Percentiles rank a stretch among this genome's conserved stretches.
Evolutionary conservation across 2,888 invertebrate genomes (phyloP).

Genomic region (Himalopsyche tibetana): DNA sequence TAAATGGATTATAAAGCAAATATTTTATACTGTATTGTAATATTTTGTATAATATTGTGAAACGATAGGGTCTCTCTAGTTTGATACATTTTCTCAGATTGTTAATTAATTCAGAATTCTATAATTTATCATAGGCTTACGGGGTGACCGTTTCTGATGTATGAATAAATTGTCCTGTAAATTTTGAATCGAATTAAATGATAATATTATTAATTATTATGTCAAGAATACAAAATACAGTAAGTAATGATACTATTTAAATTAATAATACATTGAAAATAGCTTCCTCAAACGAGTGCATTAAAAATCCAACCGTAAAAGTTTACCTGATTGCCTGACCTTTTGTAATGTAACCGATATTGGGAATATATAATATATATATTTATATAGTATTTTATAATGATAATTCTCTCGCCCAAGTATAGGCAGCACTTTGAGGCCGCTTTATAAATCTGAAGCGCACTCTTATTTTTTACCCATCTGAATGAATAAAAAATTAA

Average conservation of each 20-base stretch:
- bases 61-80: constrained; percentile 30
- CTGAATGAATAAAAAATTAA: constrained; percentile 24
- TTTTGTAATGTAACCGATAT: constrained; percentile 29
- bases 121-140: constrained; percentile 19
- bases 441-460: constrained; percentile 26
- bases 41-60: constrained; percentile 26
- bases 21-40: constrained; percentile 17
- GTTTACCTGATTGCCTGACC: constrained; percentile 31
- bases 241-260: constrained; percentile 27
- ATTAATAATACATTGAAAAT: constrained; percentile 18
- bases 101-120: constrained; percentile 20
- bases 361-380: constrained; percentile 23
- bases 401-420: background rate
- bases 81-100: constrained; percentile 17
- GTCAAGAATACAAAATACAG: constrained; percentile 29
- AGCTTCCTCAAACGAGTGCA: constrained; percentile 34
- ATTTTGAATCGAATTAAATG: constrained; percentile 30
- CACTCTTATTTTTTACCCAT: constrained; percentile 30
- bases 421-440: constrained; percentile 10
- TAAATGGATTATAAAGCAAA: background rate
- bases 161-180: constrained; percentile 34
- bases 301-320: constrained; percentile 29
- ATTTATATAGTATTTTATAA: constrained; percentile 10
- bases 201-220: constrained; percentile 15
- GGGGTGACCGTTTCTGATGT: constrained; percentile 9